Conservation (phyloP, 2,797 vertebrate species). For the Glyptemys insculpta region DNA sequence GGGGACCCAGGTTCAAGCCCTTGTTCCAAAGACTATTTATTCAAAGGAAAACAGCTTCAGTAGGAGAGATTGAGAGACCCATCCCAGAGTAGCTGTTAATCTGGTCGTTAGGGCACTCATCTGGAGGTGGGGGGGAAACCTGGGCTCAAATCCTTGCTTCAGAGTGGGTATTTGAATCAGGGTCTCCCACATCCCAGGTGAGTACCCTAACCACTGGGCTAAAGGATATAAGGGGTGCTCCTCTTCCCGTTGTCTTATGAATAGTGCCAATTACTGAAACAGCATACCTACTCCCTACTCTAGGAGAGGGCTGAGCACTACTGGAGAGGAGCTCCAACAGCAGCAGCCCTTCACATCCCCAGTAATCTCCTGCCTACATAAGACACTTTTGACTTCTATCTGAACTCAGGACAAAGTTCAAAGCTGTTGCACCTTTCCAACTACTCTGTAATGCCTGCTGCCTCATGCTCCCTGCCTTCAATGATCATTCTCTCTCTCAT, state of each 20-base stretch:
- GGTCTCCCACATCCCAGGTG: too few species aligned
- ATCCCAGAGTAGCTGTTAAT: background rate
- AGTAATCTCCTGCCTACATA: background rate
- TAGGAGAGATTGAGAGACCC: background rate
- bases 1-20: background rate
- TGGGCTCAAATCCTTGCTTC: background rate
- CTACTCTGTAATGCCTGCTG: background rate
- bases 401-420: rapidly evolving
- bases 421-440: background rate
- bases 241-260: background rate
- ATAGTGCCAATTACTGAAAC: background rate
- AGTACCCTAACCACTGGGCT: background rate
- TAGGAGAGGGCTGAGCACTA: background rate
- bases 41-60: background rate
- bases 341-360: background rate
- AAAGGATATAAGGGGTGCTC: background rate
- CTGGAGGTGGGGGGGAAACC: background rate
- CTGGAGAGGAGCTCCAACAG: background rate
- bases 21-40: background rate
- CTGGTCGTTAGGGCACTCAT: background rate
- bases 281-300: background rate
- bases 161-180: background rate
- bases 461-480: background rate
- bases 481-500: background rate
- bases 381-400: background rate